A percentile compares a stretch with the other conserved stretches of the same genome.
Evolutionary conservation across 1,140 invertebrate genomes (phyloP).

Genomic region (Leptopilina boulardi): DNA sequence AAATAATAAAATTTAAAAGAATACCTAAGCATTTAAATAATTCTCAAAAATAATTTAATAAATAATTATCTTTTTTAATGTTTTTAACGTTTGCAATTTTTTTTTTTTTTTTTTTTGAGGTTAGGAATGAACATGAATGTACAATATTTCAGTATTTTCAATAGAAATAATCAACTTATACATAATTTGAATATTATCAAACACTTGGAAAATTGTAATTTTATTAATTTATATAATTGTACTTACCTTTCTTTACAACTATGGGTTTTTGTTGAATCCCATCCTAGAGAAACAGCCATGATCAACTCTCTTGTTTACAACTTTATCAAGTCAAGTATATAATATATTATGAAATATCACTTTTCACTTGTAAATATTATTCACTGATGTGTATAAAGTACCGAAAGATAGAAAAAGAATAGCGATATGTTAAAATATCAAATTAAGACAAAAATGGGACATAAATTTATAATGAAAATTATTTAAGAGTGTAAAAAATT

Average conservation of each 20-base stretch:
- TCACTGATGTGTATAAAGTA: neutral
- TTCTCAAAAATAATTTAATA: neutral
- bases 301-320: slow-evolving; percentile 21
- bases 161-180: neutral
- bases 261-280: slow-evolving; percentile 81
- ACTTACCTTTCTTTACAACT: slow-evolving; percentile 80
- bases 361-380: neutral
- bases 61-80: neutral
- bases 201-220: neutral
- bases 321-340: neutral
- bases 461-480: slow-evolving; percentile 25
- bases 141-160: slow-evolving; percentile 1
- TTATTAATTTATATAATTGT: neutral
- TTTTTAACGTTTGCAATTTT: too few species aligned
- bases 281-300: slow-evolving; percentile 43
- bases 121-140: slow-evolving; percentile 38
- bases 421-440: neutral
- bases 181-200: neutral
- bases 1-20: too few species aligned
- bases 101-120: neutral
- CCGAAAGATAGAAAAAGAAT: neutral
- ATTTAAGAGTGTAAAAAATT: slow-evolving; percentile 43
- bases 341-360: neutral
- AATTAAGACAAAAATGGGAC: neutral
- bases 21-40: too few species aligned